Conservation (phyloP, 2,113 vertebrate genomes). For the Pituophis catenifer region DNA sequence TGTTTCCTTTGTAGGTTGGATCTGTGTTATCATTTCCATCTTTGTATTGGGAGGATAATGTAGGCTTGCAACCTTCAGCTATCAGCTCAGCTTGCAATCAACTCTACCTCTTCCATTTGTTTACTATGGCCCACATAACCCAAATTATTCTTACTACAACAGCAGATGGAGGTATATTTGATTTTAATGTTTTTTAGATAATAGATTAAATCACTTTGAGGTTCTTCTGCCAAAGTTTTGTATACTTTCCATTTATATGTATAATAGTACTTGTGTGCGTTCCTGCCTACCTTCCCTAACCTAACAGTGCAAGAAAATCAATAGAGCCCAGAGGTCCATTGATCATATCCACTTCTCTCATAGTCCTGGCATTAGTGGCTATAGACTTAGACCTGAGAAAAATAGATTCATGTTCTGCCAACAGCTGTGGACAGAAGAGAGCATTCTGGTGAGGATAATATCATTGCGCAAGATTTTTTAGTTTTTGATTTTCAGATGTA, state of each 20-base stretch:
- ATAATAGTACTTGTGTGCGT: neutral
- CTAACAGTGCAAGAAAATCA: no score
- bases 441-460: neutral
- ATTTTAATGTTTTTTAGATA: neutral
- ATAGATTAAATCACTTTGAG: neutral
- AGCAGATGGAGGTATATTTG: constrained; percentile 60
- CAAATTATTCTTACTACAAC: constrained; percentile 85
- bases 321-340: neutral
- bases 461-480: neutral
- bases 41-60: constrained; percentile 90
- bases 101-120: constrained; percentile 89
- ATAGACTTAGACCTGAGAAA: neutral
- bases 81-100: constrained; percentile 90
- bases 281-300: neutral
- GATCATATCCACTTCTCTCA: neutral
- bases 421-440: neutral
- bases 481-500: neutral
- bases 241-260: neutral
- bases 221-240: neutral
- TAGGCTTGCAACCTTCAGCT: constrained; percentile 88
- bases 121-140: constrained; percentile 90
- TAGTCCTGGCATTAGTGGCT: neutral
- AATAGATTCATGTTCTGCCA: neutral
- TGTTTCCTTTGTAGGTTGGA: constrained; percentile 77
- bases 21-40: constrained; percentile 87